phyloP scores from a whole-genome alignment of 2,113 vertebrate genomes.

The Rana temporaria region DNA sequence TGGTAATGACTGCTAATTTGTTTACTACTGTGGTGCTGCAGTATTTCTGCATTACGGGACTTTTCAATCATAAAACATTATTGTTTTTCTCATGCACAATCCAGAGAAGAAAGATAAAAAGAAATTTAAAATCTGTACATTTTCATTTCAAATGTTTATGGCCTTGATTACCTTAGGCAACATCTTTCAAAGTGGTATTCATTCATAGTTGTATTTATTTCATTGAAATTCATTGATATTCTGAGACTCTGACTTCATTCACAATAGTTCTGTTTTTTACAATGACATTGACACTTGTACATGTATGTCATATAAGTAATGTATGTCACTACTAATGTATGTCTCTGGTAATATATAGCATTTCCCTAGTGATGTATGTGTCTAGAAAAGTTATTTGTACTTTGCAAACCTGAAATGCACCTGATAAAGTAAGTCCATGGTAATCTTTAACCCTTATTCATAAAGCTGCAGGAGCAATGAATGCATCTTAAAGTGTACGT shows the following conservation, averaged over 20 bases:
- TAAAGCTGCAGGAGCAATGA: too few relatives aligned
- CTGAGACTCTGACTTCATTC: conserved; percentile 3
- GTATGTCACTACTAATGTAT: too few relatives aligned
- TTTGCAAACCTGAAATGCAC: too few relatives aligned
- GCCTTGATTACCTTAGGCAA: conserved; percentile 23
- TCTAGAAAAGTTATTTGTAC: too few relatives aligned
- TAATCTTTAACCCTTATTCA: too few relatives aligned
- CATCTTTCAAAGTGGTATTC: conserved; percentile 10
- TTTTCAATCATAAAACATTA: conserved; percentile 31
- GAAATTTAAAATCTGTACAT: not conserved
- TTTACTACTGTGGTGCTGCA: conserved; percentile 32
- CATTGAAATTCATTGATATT: conserved; percentile 28
- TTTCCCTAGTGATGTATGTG: too few relatives aligned
- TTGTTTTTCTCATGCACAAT: conserved; percentile 8
- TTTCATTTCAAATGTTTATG: not conserved
- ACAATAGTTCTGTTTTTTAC: conserved; percentile 1
- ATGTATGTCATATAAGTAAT: too few relatives aligned
- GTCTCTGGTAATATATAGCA: too few relatives aligned
- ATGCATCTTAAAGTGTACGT: too few relatives aligned
- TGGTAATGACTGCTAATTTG: conserved; percentile 48
- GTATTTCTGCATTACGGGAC: conserved; percentile 21
- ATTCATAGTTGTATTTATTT: not conserved
- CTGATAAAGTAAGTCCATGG: too few relatives aligned
- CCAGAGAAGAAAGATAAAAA: not conserved
- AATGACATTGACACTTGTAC: not conserved